Evolutionary conservation across 2,888 invertebrate genomes (phyloP).

Genomic region (Marasmarcha lunaedactyla): DNA sequence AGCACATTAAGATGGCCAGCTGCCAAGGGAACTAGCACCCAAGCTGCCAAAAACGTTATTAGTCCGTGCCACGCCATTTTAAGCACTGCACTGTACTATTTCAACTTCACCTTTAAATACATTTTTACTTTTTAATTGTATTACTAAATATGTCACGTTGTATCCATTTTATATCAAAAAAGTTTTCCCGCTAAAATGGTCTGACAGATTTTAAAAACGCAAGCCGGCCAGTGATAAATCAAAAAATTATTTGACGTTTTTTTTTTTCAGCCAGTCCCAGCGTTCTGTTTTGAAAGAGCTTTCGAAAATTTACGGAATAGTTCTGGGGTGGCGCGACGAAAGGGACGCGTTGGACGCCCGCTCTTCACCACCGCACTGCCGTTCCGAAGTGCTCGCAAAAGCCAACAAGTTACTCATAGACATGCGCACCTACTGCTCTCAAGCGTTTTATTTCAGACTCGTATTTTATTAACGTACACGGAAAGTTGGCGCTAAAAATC

Average conservation of each 20-base stretch:
- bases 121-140: conserved; percentile 26
- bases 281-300: conserved; percentile 28
- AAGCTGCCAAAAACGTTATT: conserved; percentile 51
- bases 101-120: conserved; percentile 48
- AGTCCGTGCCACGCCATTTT: conserved; percentile 46
- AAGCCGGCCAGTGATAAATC: conserved; percentile 3
- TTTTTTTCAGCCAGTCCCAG: conserved; percentile 2
- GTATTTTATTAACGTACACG: conserved; percentile 12
- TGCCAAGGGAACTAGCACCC: conserved; percentile 59
- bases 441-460: conserved; percentile 20
- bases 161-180: conserved; percentile 21
- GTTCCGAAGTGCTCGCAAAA: conserved; percentile 30
- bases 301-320: not conserved
- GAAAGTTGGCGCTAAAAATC: not conserved
- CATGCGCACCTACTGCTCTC: conserved; percentile 43
- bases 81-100: conserved; percentile 45
- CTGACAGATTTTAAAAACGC: conserved; percentile 7
- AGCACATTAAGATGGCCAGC: conserved; percentile 82
- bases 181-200: conserved; percentile 6
- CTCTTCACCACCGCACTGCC: conserved; percentile 59
- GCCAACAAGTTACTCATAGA: conserved; percentile 63
- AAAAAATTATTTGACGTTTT: not conserved
- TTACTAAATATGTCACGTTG: conserved; percentile 21
- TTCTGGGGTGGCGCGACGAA: conserved; percentile 11
- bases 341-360: conserved; percentile 36